A percentile compares a stretch with the other conserved stretches of the same genome.
phyloP scores from a whole-genome alignment of 2,113 vertebrate species.

The Pedetes capensis region DNA sequence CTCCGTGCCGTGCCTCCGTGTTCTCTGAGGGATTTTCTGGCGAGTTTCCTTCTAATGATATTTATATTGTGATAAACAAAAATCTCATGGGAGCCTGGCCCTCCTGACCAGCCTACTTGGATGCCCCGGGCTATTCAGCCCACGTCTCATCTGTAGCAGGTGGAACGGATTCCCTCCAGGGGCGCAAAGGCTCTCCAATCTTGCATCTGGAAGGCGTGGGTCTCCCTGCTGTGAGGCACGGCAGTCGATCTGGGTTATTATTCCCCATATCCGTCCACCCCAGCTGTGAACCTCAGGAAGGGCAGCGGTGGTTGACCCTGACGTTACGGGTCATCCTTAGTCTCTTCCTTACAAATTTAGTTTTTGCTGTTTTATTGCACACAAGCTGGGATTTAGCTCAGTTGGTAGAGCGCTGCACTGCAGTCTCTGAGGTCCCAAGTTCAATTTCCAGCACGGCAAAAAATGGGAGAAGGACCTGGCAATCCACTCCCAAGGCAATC shows the following conservation, averaged over 20 bases:
- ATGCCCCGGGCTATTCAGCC: neutral
- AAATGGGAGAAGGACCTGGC: too few relatives aligned
- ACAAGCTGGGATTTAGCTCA: too few relatives aligned
- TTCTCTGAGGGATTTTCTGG: neutral
- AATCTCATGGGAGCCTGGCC: neutral
- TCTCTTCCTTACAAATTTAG: neutral
- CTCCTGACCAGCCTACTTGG: neutral
- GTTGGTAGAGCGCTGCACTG: too few relatives aligned
- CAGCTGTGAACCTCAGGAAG: rapidly evolving
- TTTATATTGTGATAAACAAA: neutral
- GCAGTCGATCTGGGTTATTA: rapidly evolving
- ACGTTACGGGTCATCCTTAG: rapidly evolving
- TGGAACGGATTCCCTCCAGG: too few relatives aligned
- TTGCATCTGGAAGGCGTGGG: neutral
- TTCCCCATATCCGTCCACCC: neutral
- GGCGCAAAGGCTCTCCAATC: rapidly evolving
- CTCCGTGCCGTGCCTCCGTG: neutral
- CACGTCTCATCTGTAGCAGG: rapidly evolving
- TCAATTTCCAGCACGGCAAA: too few relatives aligned
- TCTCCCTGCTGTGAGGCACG: rapidly evolving
- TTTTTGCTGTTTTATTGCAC: too few relatives aligned
- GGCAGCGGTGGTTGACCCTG: rapidly evolving
- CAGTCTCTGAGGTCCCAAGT: too few relatives aligned
- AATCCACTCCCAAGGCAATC: too few relatives aligned
- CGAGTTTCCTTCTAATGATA: neutral